Percentiles rank a stretch among this genome's conserved stretches.
Conservation (phyloP, 2,797 vertebrate genomes). For the Catharus ustulatus region DNA sequence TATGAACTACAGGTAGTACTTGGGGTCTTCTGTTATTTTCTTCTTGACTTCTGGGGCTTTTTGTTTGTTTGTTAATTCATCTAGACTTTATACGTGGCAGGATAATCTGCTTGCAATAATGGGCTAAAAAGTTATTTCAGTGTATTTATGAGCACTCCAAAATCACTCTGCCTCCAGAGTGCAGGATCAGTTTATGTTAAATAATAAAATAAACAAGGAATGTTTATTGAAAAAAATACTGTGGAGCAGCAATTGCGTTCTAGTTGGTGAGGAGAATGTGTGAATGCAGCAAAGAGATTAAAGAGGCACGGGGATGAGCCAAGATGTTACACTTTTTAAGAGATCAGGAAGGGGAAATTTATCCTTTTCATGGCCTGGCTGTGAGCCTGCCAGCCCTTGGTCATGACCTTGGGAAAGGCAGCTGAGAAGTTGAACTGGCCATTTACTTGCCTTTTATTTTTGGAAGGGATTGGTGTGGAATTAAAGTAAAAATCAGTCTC, state of each 20-base stretch:
- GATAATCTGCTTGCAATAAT: not conserved
- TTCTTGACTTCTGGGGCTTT: not conserved
- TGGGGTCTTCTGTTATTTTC: not conserved
- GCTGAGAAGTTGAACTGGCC: conserved; percentile 12
- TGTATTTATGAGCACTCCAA: not conserved
- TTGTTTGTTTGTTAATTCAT: not conserved
- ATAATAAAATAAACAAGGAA: not conserved
- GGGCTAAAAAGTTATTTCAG: not conserved
- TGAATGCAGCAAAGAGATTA: conserved; percentile 56
- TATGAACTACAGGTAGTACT: not conserved
- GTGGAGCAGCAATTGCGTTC: not conserved
- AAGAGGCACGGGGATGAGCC: conserved; percentile 45
- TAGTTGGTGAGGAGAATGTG: not conserved
- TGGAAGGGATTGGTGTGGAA: not conserved
- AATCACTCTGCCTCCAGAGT: not conserved
- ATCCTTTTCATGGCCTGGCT: conserved; percentile 27
- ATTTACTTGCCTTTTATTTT: conserved; percentile 42
- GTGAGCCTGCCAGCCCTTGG: conserved; percentile 23
- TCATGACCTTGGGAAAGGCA: conserved; percentile 19
- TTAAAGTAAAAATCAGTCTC: not conserved
- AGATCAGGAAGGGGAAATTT: not conserved
- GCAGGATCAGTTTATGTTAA: not conserved
- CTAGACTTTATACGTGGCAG: not conserved
- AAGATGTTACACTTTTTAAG: conserved; percentile 31
- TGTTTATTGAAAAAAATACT: not conserved